Evolutionary conservation across 2,888 invertebrate species (phyloP).

Genomic region (Aquatica leii): DNA sequence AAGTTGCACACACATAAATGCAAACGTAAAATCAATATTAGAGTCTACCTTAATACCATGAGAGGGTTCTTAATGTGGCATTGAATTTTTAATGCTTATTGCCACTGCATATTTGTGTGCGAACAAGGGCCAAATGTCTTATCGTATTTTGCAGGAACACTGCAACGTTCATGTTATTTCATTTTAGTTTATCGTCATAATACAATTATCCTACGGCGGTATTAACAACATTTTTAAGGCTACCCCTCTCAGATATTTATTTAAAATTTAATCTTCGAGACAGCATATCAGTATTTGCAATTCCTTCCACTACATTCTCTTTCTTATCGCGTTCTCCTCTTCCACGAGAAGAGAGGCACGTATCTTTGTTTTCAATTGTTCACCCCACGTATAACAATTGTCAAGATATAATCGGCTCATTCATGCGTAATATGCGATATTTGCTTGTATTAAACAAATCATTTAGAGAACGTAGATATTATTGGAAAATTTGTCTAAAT

Average conservation of each 20-base stretch:
- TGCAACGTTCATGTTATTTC: constrained; percentile 44
- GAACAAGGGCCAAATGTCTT: constrained; percentile 44
- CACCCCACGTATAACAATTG: constrained; percentile 37
- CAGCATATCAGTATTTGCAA: constrained; percentile 36
- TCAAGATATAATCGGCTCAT: constrained; percentile 35
- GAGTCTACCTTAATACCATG: constrained; percentile 36
- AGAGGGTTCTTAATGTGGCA: constrained; percentile 46
- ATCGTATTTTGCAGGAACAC: constrained; percentile 50
- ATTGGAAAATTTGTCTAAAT: constrained; percentile 14
- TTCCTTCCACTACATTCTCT: constrained; percentile 36
- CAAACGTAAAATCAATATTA: constrained; percentile 49
- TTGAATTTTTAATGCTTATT: constrained; percentile 49
- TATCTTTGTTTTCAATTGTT: constrained; percentile 35
- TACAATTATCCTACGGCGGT: constrained; percentile 26
- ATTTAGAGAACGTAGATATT: constrained; percentile 22
- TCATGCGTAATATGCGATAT: constrained; percentile 35
- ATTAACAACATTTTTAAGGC: constrained; percentile 27
- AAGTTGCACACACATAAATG: constrained; percentile 39
- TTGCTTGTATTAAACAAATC: constrained; percentile 36
- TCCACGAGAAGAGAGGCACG: constrained; percentile 28
- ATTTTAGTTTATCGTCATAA: constrained; percentile 41
- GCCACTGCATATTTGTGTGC: constrained; percentile 40
- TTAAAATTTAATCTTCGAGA: constrained; percentile 34
- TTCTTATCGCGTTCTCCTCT: constrained; percentile 28
- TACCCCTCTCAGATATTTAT: constrained; percentile 25